Percentiles rank a stretch among this genome's conserved stretches.
Evolutionary conservation across 1,140 invertebrate genomes (phyloP).

Genomic region (Anoplolepis gracilipes): DNA sequence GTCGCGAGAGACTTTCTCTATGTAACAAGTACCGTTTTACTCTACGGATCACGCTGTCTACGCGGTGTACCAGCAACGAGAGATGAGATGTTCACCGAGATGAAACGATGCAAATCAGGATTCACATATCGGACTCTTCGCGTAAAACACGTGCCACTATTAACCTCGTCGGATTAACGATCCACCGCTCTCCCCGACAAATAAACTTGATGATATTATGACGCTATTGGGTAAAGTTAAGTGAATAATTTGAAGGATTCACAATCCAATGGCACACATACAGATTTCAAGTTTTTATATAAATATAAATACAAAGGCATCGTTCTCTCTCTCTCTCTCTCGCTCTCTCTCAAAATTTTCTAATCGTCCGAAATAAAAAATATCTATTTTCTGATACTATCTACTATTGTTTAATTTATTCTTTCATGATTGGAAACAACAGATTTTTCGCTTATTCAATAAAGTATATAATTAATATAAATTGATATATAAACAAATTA

Average conservation of each 20-base stretch:
- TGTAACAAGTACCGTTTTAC: constrained; percentile 82
- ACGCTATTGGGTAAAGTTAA: background rate
- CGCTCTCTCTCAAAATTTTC: background rate
- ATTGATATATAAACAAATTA: background rate
- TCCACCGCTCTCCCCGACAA: background rate
- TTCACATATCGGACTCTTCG: background rate
- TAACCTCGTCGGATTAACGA: background rate
- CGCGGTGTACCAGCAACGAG: background rate
- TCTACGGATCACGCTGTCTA: background rate
- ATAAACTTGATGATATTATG: background rate
- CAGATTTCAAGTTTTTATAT: background rate
- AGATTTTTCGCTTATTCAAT: background rate
- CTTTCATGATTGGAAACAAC: background rate
- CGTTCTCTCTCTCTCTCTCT: too few relatives aligned
- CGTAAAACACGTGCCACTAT: background rate
- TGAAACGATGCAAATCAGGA: background rate
- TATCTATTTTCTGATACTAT: too few relatives aligned
- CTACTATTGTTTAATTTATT: too few relatives aligned
- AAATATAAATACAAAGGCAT: too few relatives aligned
- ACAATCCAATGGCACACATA: background rate
- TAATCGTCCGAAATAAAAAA: background rate
- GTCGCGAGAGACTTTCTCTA: constrained; percentile 80
- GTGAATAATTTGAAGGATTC: background rate
- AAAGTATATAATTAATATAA: background rate
- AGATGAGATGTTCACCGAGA: background rate